phyloP scores from a whole-genome alignment of 2,888 invertebrate species.

The Drosophila neutralis region DNA sequence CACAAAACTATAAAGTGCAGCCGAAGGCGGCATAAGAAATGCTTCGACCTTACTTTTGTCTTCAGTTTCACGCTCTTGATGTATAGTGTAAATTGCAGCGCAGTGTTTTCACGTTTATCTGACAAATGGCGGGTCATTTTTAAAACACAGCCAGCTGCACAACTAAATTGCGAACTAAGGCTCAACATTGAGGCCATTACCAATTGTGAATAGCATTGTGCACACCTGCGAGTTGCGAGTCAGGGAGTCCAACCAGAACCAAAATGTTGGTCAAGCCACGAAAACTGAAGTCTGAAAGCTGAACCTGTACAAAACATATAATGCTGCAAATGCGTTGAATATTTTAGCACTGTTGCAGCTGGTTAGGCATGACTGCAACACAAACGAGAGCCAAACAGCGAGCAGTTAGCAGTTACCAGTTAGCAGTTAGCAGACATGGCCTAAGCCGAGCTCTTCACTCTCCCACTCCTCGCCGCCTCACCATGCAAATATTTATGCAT shows the following conservation, averaged over 20 bases:
- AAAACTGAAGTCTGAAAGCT: slow-evolving; percentile 1
- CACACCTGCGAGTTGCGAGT: slow-evolving; percentile 25
- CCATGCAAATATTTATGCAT: slow-evolving; percentile 78
- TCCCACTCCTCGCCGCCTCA: slow-evolving; percentile 24
- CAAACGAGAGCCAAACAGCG: slow-evolving; percentile 16
- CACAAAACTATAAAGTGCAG: slow-evolving; percentile 11
- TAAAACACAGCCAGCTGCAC: slow-evolving; percentile 33
- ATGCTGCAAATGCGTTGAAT: slow-evolving; percentile 61
- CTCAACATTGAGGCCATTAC: slow-evolving; percentile 54
- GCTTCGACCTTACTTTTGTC: slow-evolving; percentile 35
- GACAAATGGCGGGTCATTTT: slow-evolving; percentile 61
- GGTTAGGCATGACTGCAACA: slow-evolving; percentile 25
- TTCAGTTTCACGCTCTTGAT: slow-evolving; percentile 37
- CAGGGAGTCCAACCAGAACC: slow-evolving; percentile 5
- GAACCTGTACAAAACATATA: not conserved
- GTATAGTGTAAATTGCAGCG: slow-evolving; percentile 63
- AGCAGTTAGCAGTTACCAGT: slow-evolving; percentile 17
- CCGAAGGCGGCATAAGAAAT: slow-evolving; percentile 33
- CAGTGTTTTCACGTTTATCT: slow-evolving; percentile 33
- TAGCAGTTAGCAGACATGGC: slow-evolving; percentile 2
- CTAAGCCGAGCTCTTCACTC: slow-evolving; percentile 3
- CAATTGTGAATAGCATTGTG: slow-evolving; percentile 56
- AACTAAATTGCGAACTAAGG: slow-evolving; percentile 4
- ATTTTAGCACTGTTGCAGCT: slow-evolving; percentile 44
- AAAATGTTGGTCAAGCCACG: slow-evolving; percentile 42